Conservation (phyloP, 2,113 vertebrate genomes). For the Plotosus lineatus region DNA sequence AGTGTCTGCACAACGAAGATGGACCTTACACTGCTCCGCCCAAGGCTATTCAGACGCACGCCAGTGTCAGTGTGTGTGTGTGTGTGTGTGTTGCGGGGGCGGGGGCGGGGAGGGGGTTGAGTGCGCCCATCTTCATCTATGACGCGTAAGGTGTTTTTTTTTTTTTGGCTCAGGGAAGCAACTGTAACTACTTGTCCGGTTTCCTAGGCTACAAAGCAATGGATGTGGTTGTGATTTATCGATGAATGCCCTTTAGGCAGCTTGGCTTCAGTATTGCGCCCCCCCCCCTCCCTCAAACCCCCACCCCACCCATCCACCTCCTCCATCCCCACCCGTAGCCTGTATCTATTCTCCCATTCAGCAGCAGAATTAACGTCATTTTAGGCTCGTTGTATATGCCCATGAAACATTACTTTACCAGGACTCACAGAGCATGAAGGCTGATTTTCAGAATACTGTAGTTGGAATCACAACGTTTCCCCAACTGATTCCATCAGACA, state of each 20-base stretch:
- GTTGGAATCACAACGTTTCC: neutral
- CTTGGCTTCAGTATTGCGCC: conserved; percentile 11
- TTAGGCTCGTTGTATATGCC: no score
- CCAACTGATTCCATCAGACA: neutral
- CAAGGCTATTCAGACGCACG: neutral
- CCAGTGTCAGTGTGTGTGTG: neutral
- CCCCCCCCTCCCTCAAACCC: no score
- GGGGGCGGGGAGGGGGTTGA: conserved; percentile 12
- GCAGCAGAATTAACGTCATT: neutral
- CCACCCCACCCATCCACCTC: no score
- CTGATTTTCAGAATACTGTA: neutral
- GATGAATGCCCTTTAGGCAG: conserved; percentile 27
- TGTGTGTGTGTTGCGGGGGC: conserved; percentile 14
- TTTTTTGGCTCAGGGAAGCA: conserved; percentile 46
- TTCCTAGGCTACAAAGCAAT: conserved; percentile 53
- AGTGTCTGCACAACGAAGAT: conserved; percentile 35
- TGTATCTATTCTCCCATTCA: neutral
- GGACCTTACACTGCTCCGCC: conserved; percentile 31
- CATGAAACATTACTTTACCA: neutral
- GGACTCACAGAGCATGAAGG: neutral
- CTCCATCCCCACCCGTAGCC: no score
- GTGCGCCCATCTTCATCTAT: conserved; percentile 26
- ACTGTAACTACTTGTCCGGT: conserved; percentile 56
- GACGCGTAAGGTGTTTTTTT: conserved; percentile 40
- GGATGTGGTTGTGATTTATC: conserved; percentile 12